These are phyloP conservation scores for Gallinago stenura DNA, from an alignment of 2,797 vertebrate genomes.

Conservation along the genomic window DNA sequence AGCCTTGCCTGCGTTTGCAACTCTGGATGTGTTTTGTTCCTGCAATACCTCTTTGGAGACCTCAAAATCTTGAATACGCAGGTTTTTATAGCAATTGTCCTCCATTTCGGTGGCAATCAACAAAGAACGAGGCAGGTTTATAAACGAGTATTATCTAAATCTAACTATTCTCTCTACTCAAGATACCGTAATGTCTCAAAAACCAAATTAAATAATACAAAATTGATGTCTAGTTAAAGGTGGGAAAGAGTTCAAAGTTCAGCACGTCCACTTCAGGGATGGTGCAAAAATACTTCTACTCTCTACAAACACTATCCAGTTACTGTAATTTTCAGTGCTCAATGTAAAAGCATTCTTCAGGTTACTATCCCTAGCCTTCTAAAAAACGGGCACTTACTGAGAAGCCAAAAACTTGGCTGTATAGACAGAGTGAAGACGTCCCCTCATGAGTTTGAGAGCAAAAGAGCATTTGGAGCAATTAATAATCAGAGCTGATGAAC, in stretches of 20 bases:
- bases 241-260: neutral
- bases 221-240: neutral
- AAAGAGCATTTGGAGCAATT: neutral
- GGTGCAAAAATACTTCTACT: neutral
- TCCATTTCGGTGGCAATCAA: neutral
- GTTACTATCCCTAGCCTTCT: neutral
- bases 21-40: neutral
- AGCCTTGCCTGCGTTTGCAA: neutral
- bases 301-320: neutral
- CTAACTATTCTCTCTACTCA: neutral
- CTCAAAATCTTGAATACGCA: neutral
- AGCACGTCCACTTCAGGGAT: neutral
- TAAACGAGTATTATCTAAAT: neutral
- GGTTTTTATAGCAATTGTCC: neutral
- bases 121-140: neutral
- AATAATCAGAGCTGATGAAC: neutral
- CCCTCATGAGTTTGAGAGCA: neutral
- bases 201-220: neutral
- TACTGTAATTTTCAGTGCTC: neutral
- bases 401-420: neutral
- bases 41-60: neutral
- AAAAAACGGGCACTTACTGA: rapidly evolving
- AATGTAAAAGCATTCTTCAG: neutral
- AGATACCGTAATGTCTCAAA: neutral
- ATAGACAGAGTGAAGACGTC: neutral